Evolutionary conservation across 2,113 vertebrate genomes (phyloP).

Genomic region (Trinectes maculatus): DNA sequence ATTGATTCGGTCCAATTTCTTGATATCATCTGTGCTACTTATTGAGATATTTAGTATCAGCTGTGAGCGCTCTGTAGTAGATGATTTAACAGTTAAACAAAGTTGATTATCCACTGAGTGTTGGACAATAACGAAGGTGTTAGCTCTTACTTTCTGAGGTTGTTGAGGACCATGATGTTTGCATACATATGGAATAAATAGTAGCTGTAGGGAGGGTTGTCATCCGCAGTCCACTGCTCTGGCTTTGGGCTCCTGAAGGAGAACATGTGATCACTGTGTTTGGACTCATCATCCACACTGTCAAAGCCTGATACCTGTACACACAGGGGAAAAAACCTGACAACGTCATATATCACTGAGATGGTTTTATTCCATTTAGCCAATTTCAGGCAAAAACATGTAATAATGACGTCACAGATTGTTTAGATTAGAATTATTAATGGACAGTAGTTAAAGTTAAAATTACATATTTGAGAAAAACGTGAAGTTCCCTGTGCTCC

Average conservation of each 20-base stretch:
- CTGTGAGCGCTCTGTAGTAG: neutral
- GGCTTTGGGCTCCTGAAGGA: conserved; percentile 92
- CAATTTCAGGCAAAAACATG: neutral
- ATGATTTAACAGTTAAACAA: neutral
- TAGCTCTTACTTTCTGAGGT: conserved; percentile 88
- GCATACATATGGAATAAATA: conserved; percentile 95
- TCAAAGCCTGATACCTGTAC: conserved; percentile 93
- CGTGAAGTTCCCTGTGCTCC: conserved; percentile 88
- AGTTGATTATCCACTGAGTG: neutral
- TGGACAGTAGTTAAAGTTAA: no score
- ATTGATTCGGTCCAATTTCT: neutral
- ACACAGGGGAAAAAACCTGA: no score
- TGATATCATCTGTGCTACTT: neutral
- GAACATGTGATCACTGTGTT: conserved; percentile 95
- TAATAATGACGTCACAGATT: no score
- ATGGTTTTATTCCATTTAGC: neutral
- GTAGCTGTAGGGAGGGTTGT: conserved; percentile 94
- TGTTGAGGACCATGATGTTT: conserved; percentile 97
- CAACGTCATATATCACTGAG: no score
- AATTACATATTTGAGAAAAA: conserved; percentile 95
- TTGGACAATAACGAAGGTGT: neutral
- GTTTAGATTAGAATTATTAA: no score
- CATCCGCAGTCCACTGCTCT: conserved; percentile 86
- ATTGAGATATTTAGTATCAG: neutral
- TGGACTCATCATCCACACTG: conserved; percentile 96